These are phyloP conservation scores for Lordiphosa collinella DNA, from an alignment of 1,140 invertebrate species.

Conservation along the genomic window DNA sequence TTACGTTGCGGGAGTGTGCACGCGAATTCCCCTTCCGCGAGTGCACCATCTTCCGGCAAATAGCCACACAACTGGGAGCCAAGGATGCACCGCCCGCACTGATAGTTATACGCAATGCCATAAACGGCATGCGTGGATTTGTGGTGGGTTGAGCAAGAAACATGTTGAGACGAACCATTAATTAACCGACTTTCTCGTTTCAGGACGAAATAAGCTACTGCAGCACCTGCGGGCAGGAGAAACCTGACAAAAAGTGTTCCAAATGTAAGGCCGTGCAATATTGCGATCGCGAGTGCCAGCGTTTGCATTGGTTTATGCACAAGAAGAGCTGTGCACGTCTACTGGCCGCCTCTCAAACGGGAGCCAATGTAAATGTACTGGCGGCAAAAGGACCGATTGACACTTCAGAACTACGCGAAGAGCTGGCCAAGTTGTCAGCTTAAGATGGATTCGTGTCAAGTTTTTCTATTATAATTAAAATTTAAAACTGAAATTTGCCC, in stretches of 20 bases:
- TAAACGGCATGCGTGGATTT: conserved; percentile 93
- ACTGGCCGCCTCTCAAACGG: conserved; percentile 51
- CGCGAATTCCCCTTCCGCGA: conserved; percentile 93
- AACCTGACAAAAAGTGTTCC: conserved; percentile 95
- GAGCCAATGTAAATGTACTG: conserved; percentile 7
- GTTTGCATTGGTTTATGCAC: conserved; percentile 97
- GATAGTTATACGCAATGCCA: conserved; percentile 89
- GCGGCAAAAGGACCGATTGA: conserved; percentile 51
- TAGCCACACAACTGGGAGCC: conserved; percentile 86
- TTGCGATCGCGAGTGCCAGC: conserved; percentile 96
- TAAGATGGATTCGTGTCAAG: conserved; percentile 19
- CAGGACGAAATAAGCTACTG: conserved; percentile 87
- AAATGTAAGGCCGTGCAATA: conserved; percentile 96
- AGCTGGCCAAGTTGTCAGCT: conserved; percentile 59
- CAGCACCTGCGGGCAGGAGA: conserved; percentile 92
- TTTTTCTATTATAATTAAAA: not conserved
- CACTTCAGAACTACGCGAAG: conserved; percentile 59
- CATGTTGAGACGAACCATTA: not conserved
- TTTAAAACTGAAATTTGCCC: too few species aligned
- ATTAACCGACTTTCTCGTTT: not conserved
- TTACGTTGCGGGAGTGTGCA: conserved; percentile 90
- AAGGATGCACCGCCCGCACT: conserved; percentile 85
- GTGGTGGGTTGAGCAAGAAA: conserved; percentile 52
- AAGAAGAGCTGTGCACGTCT: conserved; percentile 90
- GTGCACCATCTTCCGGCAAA: conserved; percentile 92